Base-by-base conservation (phyloP, 2,888 invertebrate genomes). In the Drosophila colorata region DNA sequence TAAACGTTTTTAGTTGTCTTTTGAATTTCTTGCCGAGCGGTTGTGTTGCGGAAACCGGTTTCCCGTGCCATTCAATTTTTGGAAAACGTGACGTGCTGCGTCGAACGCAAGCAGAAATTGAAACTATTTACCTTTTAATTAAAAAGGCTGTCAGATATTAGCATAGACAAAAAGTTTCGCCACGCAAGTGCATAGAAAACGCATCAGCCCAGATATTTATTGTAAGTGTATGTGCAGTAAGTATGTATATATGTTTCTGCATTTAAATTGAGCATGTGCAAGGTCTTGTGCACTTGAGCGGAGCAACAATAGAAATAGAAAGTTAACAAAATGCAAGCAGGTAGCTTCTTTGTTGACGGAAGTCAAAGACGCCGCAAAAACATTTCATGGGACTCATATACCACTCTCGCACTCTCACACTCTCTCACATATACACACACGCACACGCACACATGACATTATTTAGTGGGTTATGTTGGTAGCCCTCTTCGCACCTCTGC, bases 41-140 rank as follows among this genome's bases (percentile, higher is more conserved):
- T 83, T 81, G 83, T 83, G 81, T 55, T 57, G 47, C 47, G 63
- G 41, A 82, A 82, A 80, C 83, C 81, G 84, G 84, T 83, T 83
- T 74, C 8, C 28, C 38, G 31, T 33, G 53, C 41, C 44, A 61
- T 63, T 65, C 57, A 76, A 74, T 59, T 55, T 66, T n/a, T n/a
- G n/a, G 31, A 28, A 61, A 73, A 76, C 77, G 76, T 69, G 73
- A 63, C 70, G 53, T 28, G 59, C 70, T 47, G 67, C 59, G 52
- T 40, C 40, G 18, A 37, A 25, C 38, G 56, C 52, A 57, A 33
- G 43, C 20, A 46, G 4, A 37, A 57, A 61, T 48, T 48, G 38
- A 76, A 76, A 76, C 59, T 58, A 58, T 76, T 78, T 74, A 79
- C 63, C 48, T 57, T 47, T 61, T 53, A 74, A 69, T 61, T 66